Conservation (phyloP, 2,113 vertebrate genomes). For the Dermatemys mawii region DNA sequence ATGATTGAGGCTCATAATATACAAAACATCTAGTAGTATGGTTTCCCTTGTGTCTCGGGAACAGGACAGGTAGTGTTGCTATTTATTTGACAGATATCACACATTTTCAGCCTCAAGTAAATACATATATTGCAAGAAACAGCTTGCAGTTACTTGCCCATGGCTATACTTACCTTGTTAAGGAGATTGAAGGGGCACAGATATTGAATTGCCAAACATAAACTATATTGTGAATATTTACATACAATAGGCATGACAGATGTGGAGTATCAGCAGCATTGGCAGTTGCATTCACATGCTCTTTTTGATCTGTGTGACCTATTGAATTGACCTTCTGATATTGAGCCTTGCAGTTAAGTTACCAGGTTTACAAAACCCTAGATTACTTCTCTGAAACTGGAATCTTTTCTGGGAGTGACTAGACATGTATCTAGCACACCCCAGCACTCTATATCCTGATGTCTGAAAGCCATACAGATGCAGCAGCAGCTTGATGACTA, state of each 20-base stretch:
- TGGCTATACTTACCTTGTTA: not conserved
- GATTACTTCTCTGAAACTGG: not conserved
- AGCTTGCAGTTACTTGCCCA: not conserved
- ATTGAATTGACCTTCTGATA: not conserved
- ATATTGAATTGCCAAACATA: not conserved
- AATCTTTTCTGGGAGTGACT: not conserved
- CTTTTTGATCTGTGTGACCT: not conserved
- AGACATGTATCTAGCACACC: not conserved
- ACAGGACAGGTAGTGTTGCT: not conserved
- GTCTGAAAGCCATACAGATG: not conserved
- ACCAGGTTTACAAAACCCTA: not conserved
- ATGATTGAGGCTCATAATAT: not conserved
- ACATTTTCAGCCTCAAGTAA: not conserved
- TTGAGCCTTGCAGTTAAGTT: not conserved
- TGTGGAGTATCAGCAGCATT: not conserved
- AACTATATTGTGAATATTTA: not conserved
- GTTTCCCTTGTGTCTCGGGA: not conserved
- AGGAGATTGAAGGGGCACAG: not conserved
- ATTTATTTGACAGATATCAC: not conserved
- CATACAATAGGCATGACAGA: not conserved
- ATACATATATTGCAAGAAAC: not conserved
- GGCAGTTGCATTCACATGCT: not conserved
- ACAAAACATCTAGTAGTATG: not conserved
- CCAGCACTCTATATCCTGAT: not conserved
- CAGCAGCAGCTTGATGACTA: not conserved